phyloP scores from a whole-genome alignment of 2,888 invertebrate genomes.

The Himalopsyche japonica region DNA sequence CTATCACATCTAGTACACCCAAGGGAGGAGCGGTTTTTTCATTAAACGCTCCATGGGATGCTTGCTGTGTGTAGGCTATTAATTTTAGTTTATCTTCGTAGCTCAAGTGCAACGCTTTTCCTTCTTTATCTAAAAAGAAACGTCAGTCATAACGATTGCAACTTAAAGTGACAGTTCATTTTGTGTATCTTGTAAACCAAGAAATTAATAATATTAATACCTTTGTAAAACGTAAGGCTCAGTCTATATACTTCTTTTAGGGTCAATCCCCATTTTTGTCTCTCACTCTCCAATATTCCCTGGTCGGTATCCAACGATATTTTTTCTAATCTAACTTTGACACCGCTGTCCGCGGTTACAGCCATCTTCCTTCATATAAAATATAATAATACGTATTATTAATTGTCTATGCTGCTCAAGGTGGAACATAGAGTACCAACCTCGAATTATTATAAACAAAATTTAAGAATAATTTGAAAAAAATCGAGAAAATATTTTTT shows the following conservation, averaged over 20 bases:
- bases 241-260: slow-evolving; percentile 84
- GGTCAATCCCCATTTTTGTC: slow-evolving; percentile 70
- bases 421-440: too few species aligned
- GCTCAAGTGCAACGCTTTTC: slow-evolving; percentile 93
- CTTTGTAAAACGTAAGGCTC: slow-evolving; percentile 91
- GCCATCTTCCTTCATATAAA: slow-evolving; percentile 23
- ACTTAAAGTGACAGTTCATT: neutral
- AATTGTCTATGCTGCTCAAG: too few species aligned
- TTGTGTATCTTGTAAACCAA: neutral
- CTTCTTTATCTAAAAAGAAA: slow-evolving; percentile 83
- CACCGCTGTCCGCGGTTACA: slow-evolving; percentile 26
- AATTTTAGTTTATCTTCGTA: slow-evolving; percentile 92
- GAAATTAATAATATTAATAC: slow-evolving; percentile 56
- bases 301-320: slow-evolving; percentile 53
- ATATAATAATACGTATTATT: too few species aligned
- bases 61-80: slow-evolving; percentile 92
- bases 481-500: too few species aligned
- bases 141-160: neutral
- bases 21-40: slow-evolving; percentile 75
- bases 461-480: too few species aligned
- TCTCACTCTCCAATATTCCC: slow-evolving; percentile 56
- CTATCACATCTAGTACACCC: slow-evolving; percentile 94
- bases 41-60: slow-evolving; percentile 80
- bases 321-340: slow-evolving; percentile 35
- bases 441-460: too few species aligned